Evolutionary conservation across 2,113 vertebrate species (phyloP).

Genomic region (Chamaea fasciata): DNA sequence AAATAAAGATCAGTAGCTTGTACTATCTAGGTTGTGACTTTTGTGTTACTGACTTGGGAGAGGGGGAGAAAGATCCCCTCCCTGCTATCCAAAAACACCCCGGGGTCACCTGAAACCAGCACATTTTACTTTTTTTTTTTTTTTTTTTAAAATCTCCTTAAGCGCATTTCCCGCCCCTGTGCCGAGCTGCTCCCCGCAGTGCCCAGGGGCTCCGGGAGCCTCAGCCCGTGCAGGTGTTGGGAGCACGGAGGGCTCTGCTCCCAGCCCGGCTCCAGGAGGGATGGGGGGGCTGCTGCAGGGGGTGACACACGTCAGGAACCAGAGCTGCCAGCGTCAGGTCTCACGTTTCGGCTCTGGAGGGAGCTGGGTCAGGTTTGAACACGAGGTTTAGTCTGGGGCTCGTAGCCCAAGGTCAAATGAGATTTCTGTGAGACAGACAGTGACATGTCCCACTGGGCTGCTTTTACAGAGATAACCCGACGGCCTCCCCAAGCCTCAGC

Average conservation of each 20-base stretch:
- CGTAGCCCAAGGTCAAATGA: slow-evolving; percentile 49
- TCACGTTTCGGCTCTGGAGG: slow-evolving; percentile 65
- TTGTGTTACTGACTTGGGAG: slow-evolving; percentile 23
- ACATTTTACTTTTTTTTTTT: neutral
- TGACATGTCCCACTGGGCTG: neutral
- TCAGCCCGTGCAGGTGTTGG: slow-evolving; percentile 45
- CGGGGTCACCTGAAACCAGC: slow-evolving; percentile 65
- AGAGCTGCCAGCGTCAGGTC: slow-evolving; percentile 59
- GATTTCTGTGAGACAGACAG: slow-evolving; percentile 37
- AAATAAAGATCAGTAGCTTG: neutral
- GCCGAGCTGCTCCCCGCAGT: slow-evolving; percentile 50
- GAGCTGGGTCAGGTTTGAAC: slow-evolving; percentile 62
- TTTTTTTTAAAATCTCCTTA: neutral
- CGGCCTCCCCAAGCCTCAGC: neutral
- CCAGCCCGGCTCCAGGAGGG: slow-evolving; percentile 62
- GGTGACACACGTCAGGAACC: slow-evolving; percentile 39
- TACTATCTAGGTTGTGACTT: neutral
- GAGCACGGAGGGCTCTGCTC: neutral
- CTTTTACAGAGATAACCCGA: neutral
- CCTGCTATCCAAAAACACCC: slow-evolving; percentile 14
- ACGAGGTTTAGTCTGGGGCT: slow-evolving; percentile 49
- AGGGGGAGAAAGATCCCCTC: neutral
- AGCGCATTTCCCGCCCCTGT: neutral
- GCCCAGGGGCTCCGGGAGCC: slow-evolving; percentile 70
- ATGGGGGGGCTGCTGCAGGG: slow-evolving; percentile 52